Evolutionary conservation across 1,140 invertebrate species (phyloP).

Genomic region (Mylabris phalerata): DNA sequence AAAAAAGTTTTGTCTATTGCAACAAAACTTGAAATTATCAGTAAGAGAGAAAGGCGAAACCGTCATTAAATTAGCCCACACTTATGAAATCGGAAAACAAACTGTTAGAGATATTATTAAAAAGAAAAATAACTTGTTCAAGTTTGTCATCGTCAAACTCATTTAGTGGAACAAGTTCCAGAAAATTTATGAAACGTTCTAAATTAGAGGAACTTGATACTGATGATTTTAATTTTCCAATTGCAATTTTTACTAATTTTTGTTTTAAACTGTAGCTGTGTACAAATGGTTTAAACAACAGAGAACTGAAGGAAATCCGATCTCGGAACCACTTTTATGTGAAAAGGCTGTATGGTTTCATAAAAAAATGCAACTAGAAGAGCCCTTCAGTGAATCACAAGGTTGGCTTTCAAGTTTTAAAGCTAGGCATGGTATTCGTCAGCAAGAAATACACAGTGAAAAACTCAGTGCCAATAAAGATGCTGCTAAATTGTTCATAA

Average conservation of each 20-base stretch:
- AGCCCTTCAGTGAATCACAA: background rate
- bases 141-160: background rate
- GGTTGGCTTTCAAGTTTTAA: background rate
- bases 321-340: background rate
- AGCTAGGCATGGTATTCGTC: background rate
- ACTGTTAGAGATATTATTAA: background rate
- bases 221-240: background rate
- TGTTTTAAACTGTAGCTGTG: background rate
- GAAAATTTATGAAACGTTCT: too few species aligned
- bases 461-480: constrained; percentile 1
- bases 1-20: too few species aligned
- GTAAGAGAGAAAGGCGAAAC: background rate
- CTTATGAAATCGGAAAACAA: background rate
- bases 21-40: too few species aligned
- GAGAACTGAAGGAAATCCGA: background rate
- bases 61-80: background rate
- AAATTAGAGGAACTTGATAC: background rate
- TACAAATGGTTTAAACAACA: background rate
- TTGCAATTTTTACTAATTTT: background rate
- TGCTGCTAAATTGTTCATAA: background rate
- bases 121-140: background rate
- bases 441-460: background rate
- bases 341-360: background rate
- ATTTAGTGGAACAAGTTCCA: too few species aligned
- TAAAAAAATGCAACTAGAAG: background rate